Base-by-base conservation (phyloP, 2,113 vertebrate genomes). In the Pseudorasbora parva region DNA sequence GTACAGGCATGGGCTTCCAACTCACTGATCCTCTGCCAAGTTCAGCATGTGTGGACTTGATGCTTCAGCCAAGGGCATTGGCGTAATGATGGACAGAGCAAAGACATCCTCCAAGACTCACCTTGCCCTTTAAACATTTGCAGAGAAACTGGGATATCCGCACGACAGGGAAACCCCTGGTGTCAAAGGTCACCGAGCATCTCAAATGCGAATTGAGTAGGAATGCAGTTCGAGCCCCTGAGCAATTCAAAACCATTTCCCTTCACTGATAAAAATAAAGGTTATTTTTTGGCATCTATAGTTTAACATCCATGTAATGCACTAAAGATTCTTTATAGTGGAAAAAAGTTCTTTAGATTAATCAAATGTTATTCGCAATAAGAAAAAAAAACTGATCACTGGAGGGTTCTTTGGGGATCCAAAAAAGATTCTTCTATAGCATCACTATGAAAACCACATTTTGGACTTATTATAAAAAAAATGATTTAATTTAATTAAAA, bases 21-120 rank as follows among this genome's bases (percentile, higher is more conserved):
- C 71, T 71, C 73, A 89, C 86, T 88, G 82, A 91, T 84, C 80
- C 81, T 85, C 85, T 87, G 86, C 86, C 87, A 90, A 86, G 89
- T 83, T 82, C 81, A 81, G 84, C 88, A 88, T 86, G 82, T 89
- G 86, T 85, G 81, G 82, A 87, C 77, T 73, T 81, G 60, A 85
- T 88, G 88, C 88, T 89, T 79, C 82, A 91, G 83, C 76, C 25
- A 71, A 90, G 85, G 88, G 83, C 84, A 88, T 41, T 1, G 69
- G 72, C 2, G 83, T 90, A 91, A 89, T 90, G 76, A 90, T 82
- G 41, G 69, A 60, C 69, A 54, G 72, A 82, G 84, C 76, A 85
- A 73, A 84, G 79, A 57, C 45, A 59, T 84, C 83, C 19, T 75
- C 71, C 85, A 25, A 82, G 83, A 66, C 69, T 83, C 80, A 87